phyloP scores from a whole-genome alignment of 2,113 vertebrate species.

The Macrotis lagotis region DNA sequence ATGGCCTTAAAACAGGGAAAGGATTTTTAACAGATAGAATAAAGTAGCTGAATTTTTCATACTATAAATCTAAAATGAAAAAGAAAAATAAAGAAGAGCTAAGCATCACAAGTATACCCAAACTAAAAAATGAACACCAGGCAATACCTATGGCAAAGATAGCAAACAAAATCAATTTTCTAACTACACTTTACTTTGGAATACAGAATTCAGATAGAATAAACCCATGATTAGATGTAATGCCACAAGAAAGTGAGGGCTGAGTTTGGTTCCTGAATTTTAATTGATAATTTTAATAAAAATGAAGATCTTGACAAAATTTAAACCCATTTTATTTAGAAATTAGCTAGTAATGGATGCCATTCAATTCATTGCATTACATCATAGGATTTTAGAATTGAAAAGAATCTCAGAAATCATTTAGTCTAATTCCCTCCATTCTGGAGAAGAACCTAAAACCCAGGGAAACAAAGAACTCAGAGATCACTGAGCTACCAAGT shows the following conservation, averaged over 20 bases:
- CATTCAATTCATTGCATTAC: neutral
- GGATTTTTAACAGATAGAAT: neutral
- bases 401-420: neutral
- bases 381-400: neutral
- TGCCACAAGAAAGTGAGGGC: neutral
- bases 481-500: neutral
- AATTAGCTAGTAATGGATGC: neutral
- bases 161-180: neutral
- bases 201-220: neutral
- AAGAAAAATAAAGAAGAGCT: neutral
- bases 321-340: neutral
- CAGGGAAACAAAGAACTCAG: neutral
- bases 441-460: neutral
- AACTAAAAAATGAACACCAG: neutral
- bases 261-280: neutral
- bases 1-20: neutral
- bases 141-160: neutral
- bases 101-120: neutral
- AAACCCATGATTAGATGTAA: neutral
- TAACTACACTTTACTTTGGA: neutral
- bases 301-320: neutral
- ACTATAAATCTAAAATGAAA: neutral
- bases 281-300: neutral
- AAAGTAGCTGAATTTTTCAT: neutral
- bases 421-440: neutral